Percentiles rank a stretch among this genome's conserved stretches.
Evolutionary conservation across 1,140 invertebrate genomes (phyloP).

Genomic region (Danaus plexippus): DNA sequence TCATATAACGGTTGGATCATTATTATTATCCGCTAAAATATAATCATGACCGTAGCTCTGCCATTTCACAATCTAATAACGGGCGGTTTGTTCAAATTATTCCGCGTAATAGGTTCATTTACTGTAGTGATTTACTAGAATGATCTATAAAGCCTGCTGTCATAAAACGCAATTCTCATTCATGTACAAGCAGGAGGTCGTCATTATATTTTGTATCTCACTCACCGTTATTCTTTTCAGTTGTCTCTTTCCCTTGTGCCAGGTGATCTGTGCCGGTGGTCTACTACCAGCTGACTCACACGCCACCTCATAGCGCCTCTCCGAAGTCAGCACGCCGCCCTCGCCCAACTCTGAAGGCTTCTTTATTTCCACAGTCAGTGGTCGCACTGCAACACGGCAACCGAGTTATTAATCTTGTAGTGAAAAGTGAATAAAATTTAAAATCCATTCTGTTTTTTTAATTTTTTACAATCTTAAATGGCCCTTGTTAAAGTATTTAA

Average conservation of each 20-base stretch:
- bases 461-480: background rate
- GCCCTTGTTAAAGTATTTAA: background rate
- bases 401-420: background rate
- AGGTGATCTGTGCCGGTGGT: constrained; percentile 88
- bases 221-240: constrained; percentile 82
- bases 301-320: constrained; percentile 82
- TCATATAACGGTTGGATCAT: constrained; percentile 23
- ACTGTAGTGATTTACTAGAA: too few species aligned
- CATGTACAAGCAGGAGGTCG: too few species aligned
- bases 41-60: background rate
- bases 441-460: too few species aligned
- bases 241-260: constrained; percentile 88
- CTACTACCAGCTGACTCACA: constrained; percentile 88
- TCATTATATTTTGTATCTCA: background rate
- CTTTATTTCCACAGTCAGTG: constrained; percentile 81
- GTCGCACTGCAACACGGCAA: constrained; percentile 76
- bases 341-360: constrained; percentile 70
- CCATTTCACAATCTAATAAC: background rate
- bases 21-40: constrained; percentile 20
- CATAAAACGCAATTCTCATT: too few species aligned
- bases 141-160: too few species aligned
- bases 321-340: constrained; percentile 76
- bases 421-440: background rate
- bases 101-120: too few species aligned
- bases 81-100: too few species aligned